Base-by-base conservation (phyloP, 2,113 vertebrate species). In the Spilogale gracilis region DNA sequence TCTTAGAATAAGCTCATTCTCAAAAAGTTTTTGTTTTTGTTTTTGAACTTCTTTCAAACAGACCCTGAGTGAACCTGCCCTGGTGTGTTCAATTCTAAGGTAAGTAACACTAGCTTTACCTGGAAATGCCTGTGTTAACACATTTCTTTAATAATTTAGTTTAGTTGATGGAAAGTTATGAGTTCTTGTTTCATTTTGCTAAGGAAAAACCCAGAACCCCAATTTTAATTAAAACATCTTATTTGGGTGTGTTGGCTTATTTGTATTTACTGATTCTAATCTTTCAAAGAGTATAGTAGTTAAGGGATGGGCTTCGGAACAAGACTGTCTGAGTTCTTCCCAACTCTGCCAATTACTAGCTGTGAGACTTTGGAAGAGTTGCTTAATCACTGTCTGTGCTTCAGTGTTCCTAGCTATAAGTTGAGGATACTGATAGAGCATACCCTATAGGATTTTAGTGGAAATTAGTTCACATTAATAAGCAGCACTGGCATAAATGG, bases 141-240 rank as follows among this genome's bases (percentile, higher is more conserved):
- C 20, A 97, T 96, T 91, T 69, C 17, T 89, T 73, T 79, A 94
- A 63, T 38, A 81, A 81, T 13, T 73, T 71, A 87, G 12, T 82
- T 91, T 61, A 61, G 12, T n/a, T 81, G 30, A 73, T 32, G 27
- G 38, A 54, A 78, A 88, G 9, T 43, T 67, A 18, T 61, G 21
- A 95, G 8, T 94, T 96, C 18, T 52, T 89, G 38, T 27, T 95
- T 87, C 13, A 78, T 79, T 88, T 13, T 90, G 25, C 65, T 6
- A 83, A 83, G 3, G n/a, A 97, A 80, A 43, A 94, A 67, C 63
- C 65, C 48, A 96, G 56, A 91, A 45, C 2, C 2, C 5, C 13
- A 79, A 88, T 95, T 93, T 96, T 93, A 95, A 82, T 93, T 79
- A 95, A 91, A 83, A 61, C 7, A 69, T 78, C 32, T 91, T 85